Conservation (phyloP, 1,140 invertebrate genomes). For the Ceratosolen solmsi region DNA sequence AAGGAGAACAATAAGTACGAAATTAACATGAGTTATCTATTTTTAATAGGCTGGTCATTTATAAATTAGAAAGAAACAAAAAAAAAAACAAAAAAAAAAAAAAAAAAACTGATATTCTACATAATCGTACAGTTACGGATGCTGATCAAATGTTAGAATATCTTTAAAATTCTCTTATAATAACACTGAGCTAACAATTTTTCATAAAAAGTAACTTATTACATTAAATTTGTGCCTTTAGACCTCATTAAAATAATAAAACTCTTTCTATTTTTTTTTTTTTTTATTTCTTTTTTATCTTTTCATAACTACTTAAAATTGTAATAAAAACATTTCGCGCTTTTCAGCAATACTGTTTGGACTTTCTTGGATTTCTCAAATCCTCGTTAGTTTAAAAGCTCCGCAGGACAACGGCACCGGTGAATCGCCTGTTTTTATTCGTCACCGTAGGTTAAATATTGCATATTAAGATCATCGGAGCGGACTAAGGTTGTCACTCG, state of each 20-base stretch:
- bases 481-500: too few species aligned
- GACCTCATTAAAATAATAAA: background rate
- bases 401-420: too few species aligned
- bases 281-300: background rate
- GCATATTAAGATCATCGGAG: background rate
- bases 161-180: background rate
- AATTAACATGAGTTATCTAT: conserved; percentile 20
- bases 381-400: background rate
- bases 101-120: conserved; percentile 29
- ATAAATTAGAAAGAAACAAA: conserved; percentile 21
- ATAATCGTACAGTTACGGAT: conserved; percentile 16
- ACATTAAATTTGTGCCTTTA: background rate
- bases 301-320: background rate
- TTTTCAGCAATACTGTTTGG: background rate
- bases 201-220: conserved; percentile 19
- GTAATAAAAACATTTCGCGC: conserved; percentile 10
- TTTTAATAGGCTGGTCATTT: too few species aligned
- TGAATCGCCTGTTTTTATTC: background rate
- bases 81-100: conserved; percentile 35
- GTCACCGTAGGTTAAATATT: background rate
- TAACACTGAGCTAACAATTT: conserved; percentile 25
- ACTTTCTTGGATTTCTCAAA: background rate
- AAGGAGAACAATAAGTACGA: conserved; percentile 31
- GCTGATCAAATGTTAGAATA: conserved; percentile 13
- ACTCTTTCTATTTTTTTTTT: background rate